Base-by-base conservation (phyloP, 2,797 vertebrate species). In the Vultur gryphus region DNA sequence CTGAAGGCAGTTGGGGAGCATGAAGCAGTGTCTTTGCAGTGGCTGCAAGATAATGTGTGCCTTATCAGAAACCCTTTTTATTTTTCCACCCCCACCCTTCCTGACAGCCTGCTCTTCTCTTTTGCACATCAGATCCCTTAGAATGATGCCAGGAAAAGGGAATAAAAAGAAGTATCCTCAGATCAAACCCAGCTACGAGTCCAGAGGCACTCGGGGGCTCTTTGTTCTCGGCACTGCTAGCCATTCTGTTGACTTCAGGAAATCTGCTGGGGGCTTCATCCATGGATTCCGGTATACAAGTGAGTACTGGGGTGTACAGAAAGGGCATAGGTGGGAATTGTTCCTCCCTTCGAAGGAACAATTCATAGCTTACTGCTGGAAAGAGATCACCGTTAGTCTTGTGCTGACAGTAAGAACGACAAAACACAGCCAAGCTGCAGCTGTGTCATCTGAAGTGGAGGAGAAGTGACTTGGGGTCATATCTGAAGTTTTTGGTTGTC, bases 211-310 rank as follows among this genome's bases (percentile, higher is more conserved):
- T 6, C 98, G 95, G 0, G 99, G 99, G 8, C 97, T 99, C 88
- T 99, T 99, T 95, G 96, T 99, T 73, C 97, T 99, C 52, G 99
- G 99, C 31, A 98, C 99, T 0, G 99, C 99, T 44, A 98, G 99
- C 93, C 99, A 99, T 97, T 99, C 99, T 6, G 97, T 99, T 96
- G 99, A 99, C 97, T 99, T 99, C 96, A 99, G 99, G 62, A 97
- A 97, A 33, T 99, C 99, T 35, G 99, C 99, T 7, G 99, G 99
- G 8, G 99, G 99, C 71, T 99, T 99, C 90, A 97, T 99, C 96
- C 99, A 99, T 25, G 99, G 99, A 29, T 99, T 99, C 94, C 99
- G 99, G 44, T 99, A 99, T 96, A 99, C 99, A 97, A 99, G 99
- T 99, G 75, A 98, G 98, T 85, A 66, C 15, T 29, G 41, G 61